Evolutionary conservation across 1,140 invertebrate genomes (phyloP).

Genomic region (Neodiprion fabricii): DNA sequence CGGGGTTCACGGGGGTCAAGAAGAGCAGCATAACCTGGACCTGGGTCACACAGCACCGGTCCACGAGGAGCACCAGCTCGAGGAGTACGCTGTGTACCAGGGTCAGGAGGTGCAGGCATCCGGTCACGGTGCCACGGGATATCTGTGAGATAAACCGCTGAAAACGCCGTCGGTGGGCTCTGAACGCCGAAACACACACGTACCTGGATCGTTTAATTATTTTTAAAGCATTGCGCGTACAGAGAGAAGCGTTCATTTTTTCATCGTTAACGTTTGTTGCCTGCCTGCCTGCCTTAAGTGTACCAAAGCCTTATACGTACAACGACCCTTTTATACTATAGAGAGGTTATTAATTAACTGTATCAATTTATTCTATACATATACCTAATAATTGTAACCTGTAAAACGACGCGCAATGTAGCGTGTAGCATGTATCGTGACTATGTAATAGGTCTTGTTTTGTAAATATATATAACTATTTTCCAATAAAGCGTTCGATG

Average conservation of each 20-base stretch:
- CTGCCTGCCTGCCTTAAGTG: background rate
- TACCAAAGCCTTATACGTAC: background rate
- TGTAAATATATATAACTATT: background rate
- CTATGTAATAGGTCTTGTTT: background rate
- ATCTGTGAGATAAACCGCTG: conserved; percentile 10
- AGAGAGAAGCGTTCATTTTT: background rate
- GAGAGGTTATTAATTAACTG: background rate
- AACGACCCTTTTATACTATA: background rate
- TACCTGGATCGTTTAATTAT: conserved; percentile 3
- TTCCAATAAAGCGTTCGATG: background rate
- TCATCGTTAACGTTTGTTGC: background rate
- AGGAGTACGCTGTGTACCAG: conserved; percentile 27
- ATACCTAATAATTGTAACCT: no score
- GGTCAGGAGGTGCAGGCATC: background rate
- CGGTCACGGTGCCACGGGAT: conserved; percentile 17
- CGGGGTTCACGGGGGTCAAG: background rate
- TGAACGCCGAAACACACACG: background rate
- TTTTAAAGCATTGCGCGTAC: background rate
- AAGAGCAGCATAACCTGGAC: conserved; percentile 2
- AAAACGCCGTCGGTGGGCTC: background rate
- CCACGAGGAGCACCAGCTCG: background rate
- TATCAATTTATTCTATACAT: no score
- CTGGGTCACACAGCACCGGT: background rate
- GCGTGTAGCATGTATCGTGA: background rate
- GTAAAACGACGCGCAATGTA: no score